Conservation (phyloP, 2,888 invertebrate genomes). For the Drosophila fulvimacula region DNA sequence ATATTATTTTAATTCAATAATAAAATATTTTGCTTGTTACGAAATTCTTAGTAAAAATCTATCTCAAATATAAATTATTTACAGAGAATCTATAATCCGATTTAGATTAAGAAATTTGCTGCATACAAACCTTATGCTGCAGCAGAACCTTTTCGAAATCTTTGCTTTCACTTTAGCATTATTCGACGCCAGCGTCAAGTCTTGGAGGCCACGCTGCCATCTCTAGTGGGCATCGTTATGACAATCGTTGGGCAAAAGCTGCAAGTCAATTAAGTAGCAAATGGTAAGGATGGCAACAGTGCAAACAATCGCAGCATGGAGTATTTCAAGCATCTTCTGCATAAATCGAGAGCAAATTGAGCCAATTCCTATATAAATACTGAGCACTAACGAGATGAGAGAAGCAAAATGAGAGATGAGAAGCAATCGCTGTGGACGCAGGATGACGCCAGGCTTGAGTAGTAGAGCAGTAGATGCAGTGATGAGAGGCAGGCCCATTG, state of each 20-base stretch:
- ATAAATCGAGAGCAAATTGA: conserved; percentile 80
- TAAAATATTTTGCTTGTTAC: no score
- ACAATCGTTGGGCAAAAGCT: conserved; percentile 56
- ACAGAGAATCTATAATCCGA: background rate
- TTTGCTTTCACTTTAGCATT: background rate
- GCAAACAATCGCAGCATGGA: conserved; percentile 73
- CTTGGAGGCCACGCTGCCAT: conserved; percentile 12
- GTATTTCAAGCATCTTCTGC: conserved; percentile 71
- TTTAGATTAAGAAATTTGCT: no score
- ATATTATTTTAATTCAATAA: no score
- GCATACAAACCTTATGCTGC: background rate
- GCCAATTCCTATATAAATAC: conserved; percentile 78
- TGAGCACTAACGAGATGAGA: conserved; percentile 71
- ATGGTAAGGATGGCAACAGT: conserved; percentile 67
- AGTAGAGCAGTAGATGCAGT: conserved; percentile 41
- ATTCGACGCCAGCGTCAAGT: background rate
- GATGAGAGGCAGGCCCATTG: conserved; percentile 63
- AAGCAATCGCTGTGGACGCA: conserved; percentile 13
- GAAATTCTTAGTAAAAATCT: no score
- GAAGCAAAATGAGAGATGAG: conserved; percentile 33
- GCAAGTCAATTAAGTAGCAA: conserved; percentile 82
- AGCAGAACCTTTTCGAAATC: background rate
- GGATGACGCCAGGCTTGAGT: conserved; percentile 10
- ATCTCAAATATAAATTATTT: background rate
- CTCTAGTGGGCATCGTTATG: conserved; percentile 49